Percentiles rank a stretch among this genome's conserved stretches.
phyloP scores from a whole-genome alignment of 53 echinoderm and acorn worm species.

The Astropecten irregularis region DNA sequence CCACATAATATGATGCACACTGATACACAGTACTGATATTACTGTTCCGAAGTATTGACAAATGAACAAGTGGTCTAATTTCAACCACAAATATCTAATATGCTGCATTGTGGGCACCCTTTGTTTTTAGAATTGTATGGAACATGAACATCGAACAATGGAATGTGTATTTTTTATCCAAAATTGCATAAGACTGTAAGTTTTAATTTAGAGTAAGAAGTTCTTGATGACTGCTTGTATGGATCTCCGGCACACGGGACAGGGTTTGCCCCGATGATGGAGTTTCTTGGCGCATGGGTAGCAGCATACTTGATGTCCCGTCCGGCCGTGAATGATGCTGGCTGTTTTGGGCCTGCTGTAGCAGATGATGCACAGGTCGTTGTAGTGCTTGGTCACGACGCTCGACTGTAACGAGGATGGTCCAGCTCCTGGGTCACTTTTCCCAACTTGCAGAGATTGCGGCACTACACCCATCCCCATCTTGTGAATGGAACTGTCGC shows the following conservation, averaged over 20 bases:
- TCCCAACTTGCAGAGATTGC: background rate
- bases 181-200: constrained; percentile 52
- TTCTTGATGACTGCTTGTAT: constrained; percentile 94
- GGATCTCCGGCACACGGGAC: constrained; percentile 88
- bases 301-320: constrained; percentile 96
- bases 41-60: no score
- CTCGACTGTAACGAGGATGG: constrained; percentile 23
- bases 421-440: constrained; percentile 42
- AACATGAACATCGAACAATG: no score
- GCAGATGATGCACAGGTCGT: constrained; percentile 80
- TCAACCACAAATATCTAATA: no score
- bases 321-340: constrained; percentile 90
- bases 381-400: constrained; percentile 44
- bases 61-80: no score
- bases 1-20: no score
- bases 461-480: constrained; percentile 8
- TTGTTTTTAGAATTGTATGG: no score
- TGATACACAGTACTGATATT: no score
- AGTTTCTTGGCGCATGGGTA: constrained; percentile 95
- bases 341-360: constrained; percentile 82
- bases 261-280: constrained; percentile 87
- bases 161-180: no score
- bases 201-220: constrained; percentile 66
- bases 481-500: constrained; percentile 25
- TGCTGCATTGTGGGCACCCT: no score